A percentile compares a stretch with the other conserved stretches of the same genome.
These are phyloP conservation scores for Drosophila cardini DNA, from an alignment of 1,140 invertebrate species.

Conservation along the genomic window DNA sequence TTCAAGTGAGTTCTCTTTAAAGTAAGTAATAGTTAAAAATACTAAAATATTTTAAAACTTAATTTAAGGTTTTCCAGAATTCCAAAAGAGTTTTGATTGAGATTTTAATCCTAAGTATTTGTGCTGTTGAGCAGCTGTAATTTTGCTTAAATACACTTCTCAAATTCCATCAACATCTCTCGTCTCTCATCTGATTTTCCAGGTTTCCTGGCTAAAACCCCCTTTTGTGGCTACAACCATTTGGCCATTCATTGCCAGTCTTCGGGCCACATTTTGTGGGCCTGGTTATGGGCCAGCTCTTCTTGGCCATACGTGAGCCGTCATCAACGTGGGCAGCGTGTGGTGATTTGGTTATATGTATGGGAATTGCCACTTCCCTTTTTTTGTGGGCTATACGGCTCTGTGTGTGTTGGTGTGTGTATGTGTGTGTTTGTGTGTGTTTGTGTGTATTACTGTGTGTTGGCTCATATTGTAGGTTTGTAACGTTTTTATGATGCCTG, in stretches of 20 bases:
- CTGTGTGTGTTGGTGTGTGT: neutral
- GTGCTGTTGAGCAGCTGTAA: constrained; percentile 23
- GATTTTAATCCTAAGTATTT: neutral
- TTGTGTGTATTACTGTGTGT: constrained; percentile 38
- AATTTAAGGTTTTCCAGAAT: no score
- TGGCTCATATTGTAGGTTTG: constrained; percentile 81
- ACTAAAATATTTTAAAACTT: no score
- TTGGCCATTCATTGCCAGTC: constrained; percentile 24
- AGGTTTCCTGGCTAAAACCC: neutral
- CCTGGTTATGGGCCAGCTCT: constrained; percentile 3
- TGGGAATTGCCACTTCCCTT: constrained; percentile 41
- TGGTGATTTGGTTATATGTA: constrained; percentile 10
- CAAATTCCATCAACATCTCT: constrained; percentile 12
- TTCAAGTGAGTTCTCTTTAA: no score
- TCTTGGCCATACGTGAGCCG: constrained; percentile 42
- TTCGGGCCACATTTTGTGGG: constrained; percentile 18
- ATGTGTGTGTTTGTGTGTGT: constrained; percentile 11
- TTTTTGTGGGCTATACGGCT: constrained; percentile 21
- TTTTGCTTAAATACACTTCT: neutral
- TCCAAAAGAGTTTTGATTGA: neutral
- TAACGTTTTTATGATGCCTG: constrained; percentile 84
- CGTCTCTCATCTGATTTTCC: neutral
- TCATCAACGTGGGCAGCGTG: constrained; percentile 51
- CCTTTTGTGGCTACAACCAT: neutral
- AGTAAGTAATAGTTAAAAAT: no score